These are phyloP conservation scores for Phocoena sinus DNA, from an alignment of 2,113 vertebrate genomes.

Conservation along the genomic window DNA sequence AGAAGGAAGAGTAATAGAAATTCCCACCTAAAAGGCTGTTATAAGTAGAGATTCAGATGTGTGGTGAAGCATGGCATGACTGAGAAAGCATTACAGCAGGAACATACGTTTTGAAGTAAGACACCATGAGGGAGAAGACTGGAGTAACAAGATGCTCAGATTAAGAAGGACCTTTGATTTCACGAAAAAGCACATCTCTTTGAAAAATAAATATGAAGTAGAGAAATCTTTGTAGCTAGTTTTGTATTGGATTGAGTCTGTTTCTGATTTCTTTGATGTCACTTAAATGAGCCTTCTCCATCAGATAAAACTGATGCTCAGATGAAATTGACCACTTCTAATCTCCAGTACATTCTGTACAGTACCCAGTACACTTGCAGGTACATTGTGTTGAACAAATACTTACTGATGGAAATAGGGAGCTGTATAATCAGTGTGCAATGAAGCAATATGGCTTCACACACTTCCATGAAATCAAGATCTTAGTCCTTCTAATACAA, in stretches of 20 bases:
- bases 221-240: neutral
- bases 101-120: neutral
- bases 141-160: neutral
- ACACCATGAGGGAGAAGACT: neutral
- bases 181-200: neutral
- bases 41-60: neutral
- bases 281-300: neutral
- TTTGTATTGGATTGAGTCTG: neutral
- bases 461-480: neutral
- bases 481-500: neutral
- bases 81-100: neutral
- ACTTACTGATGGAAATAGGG: neutral
- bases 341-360: neutral
- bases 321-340: neutral
- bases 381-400: neutral
- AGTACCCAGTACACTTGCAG: neutral
- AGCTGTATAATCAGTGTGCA: neutral
- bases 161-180: neutral
- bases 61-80: neutral
- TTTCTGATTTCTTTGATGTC: neutral
- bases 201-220: slow-evolving; percentile 4
- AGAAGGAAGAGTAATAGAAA: neutral
- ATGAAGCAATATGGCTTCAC: neutral
- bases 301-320: neutral
- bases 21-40: neutral